These are phyloP conservation scores for Atrina japonica DNA, from an alignment of 2,888 invertebrate species.

Conservation along the genomic window DNA sequence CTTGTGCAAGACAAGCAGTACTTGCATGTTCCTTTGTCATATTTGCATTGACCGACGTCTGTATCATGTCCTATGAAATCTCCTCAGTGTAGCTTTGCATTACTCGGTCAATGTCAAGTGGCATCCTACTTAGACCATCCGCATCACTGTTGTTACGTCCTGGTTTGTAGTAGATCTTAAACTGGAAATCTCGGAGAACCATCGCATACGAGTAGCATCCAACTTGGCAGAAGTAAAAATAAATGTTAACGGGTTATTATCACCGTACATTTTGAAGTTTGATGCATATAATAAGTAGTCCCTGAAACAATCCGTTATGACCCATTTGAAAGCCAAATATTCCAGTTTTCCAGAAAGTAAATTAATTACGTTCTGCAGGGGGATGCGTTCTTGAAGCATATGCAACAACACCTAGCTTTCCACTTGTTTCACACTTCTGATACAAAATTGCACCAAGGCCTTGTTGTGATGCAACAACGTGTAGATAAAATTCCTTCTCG, in stretches of 20 bases:
- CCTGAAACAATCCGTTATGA: constrained; percentile 46
- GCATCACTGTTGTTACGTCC: constrained; percentile 19
- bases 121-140: constrained; percentile 13
- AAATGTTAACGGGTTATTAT: constrained; percentile 48
- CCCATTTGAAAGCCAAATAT: constrained; percentile 49
- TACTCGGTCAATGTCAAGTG: constrained; percentile 2
- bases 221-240: constrained; percentile 39
- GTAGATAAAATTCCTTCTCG: constrained; percentile 27
- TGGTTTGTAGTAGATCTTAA: constrained; percentile 48
- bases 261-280: constrained; percentile 40
- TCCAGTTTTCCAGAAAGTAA: constrained; percentile 51
- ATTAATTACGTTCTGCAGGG: constrained; percentile 56
- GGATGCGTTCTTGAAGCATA: constrained; percentile 55
- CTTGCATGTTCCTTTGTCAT: too few relatives aligned
- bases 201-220: constrained; percentile 41
- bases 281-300: constrained; percentile 52
- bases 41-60: background rate
- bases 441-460: constrained; percentile 57
- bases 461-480: constrained; percentile 32
- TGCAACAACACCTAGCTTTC: constrained; percentile 46
- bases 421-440: constrained; percentile 45
- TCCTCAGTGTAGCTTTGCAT: background rate
- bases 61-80: constrained; percentile 1
- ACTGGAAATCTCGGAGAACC: constrained; percentile 49
- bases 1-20: too few relatives aligned